Base-by-base conservation (phyloP, 2,797 vertebrate genomes). In the Hemitrygon akajei region DNA sequence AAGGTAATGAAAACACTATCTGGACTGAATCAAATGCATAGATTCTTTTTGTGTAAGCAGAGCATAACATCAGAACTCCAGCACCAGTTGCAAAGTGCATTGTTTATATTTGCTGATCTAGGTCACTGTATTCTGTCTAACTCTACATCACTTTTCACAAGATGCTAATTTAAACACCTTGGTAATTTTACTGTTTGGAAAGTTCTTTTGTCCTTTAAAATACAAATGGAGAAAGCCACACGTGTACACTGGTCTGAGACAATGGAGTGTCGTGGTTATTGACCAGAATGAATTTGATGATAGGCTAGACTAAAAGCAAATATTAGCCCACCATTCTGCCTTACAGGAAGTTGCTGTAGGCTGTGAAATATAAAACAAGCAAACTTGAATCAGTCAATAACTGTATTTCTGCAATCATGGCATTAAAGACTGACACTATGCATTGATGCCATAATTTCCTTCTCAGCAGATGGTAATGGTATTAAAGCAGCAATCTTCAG, bases 1-100 rank as follows among this genome's bases (percentile, higher is more conserved):
- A 99, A 99, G 98, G 98, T 99, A 91, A 95, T 94, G 12, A 66
- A 66, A 71, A 34, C 22, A 56, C 0, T 10, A 56, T 22, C 10
- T 1, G 34, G 47, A 47, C 14, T 86, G 30, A n/a, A 20, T 66
- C n/a, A 66, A 87, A 87, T n/a, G 18, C 30, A 6, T 63, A 1
- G 3, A 86, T 60, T 27, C 5, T 16, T 22, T 87, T 87, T 63
- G 34, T 63, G 60, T 87, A 63, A 87, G 87, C 63, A 60, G 30
- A 7, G 25, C 12, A 60, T 86, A 66, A 87, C 14, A 34, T 87
- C 2, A 56, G 30, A 87, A 16, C 27, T 20, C 84, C 40, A 27
- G 27, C 5, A n/a, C 4, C 82, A 20, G 84, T 87, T 87, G 27
- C 25, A 60, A 30, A 87, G 14, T 63, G 30, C 11, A 30, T 25